Base-by-base conservation (phyloP, 1,140 invertebrate genomes). In the Babylonia areolata region DNA sequence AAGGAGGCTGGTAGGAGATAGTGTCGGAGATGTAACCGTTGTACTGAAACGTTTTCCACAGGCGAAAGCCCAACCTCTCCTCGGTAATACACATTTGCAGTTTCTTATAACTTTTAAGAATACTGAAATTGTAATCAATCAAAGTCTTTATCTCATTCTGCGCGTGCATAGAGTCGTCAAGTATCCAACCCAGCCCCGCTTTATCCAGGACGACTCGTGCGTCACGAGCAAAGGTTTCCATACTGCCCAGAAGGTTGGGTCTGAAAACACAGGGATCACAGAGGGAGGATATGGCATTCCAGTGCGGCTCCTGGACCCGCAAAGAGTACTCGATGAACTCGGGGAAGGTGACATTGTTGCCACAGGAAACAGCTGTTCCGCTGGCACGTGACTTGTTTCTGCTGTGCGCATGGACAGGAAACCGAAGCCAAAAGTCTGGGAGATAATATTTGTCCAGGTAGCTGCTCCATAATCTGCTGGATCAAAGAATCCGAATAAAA, bases 381-480 rank as follows among this genome's bases (percentile, higher is more conserved):
- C 17, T 51, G 46, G 46, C 9, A 17, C 46, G 46, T 51, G 46
- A 51, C 17, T 12, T 12, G 9, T 17, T 46, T 9, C 9, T 51
- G 46, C 17, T 51, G 46, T n/a, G n/a, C n/a, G n/a, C n/a, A n/a
- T n/a, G n/a, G n/a, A 3, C 42, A 15, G 31, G 71, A 11, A 81
- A 28, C 23, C 35, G 28, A 9, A 2, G 9, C 87, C 87, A 88
- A 51, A 84, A 88, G 54, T 88, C 87, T 3, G 87, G 87, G 0
- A 86, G 51, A 23, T 85, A 58, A 31, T 86, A 78, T 42, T 88
- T 88, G 87, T 88, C 87, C 23, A 88, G 33, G 77, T 88, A 88
- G 11, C 84, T 84, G 54, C 84, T 85, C 84, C 84, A 88, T 37
- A 88, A 54, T 40, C 87, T 73, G 23, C 69, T 28, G 51, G 73